A percentile compares a stretch with the other conserved stretches of the same genome.
Conservation (phyloP, 2,888 invertebrate genomes). For the Nymphalis urticae region DNA sequence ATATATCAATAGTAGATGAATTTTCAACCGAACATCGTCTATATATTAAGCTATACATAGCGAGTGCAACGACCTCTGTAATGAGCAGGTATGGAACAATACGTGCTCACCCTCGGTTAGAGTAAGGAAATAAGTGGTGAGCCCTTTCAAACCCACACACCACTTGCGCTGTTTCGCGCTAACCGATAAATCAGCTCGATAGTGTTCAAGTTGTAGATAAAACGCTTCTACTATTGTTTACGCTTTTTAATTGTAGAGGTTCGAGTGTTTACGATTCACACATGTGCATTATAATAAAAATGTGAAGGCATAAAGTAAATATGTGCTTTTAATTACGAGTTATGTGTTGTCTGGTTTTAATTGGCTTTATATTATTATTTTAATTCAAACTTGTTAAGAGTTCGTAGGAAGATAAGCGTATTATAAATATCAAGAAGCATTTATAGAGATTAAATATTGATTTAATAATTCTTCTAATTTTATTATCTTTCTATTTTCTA, state of each 20-base stretch:
- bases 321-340: background rate
- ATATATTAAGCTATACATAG: conserved; percentile 16
- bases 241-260: conserved; percentile 7
- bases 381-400: no score
- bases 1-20: no score
- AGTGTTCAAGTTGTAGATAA: conserved; percentile 21
- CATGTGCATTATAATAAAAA: background rate
- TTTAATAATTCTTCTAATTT: no score
- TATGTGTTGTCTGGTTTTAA: background rate
- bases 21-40: background rate
- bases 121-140: conserved; percentile 52
- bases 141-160: conserved; percentile 42
- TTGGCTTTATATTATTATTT: no score
- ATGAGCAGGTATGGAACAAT: conserved; percentile 50
- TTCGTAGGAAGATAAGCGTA: no score
- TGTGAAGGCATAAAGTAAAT: background rate
- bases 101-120: conserved; percentile 49
- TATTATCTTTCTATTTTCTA: no score
- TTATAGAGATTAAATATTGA: no score
- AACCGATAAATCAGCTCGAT: conserved; percentile 33
- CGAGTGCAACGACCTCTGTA: conserved; percentile 56
- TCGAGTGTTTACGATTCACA: conserved; percentile 2
- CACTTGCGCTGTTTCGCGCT: conserved; percentile 37
- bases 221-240: conserved; percentile 10
- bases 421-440: no score